Conservation (phyloP, 2,888 invertebrate species). For the Amblyteles armatorius region DNA sequence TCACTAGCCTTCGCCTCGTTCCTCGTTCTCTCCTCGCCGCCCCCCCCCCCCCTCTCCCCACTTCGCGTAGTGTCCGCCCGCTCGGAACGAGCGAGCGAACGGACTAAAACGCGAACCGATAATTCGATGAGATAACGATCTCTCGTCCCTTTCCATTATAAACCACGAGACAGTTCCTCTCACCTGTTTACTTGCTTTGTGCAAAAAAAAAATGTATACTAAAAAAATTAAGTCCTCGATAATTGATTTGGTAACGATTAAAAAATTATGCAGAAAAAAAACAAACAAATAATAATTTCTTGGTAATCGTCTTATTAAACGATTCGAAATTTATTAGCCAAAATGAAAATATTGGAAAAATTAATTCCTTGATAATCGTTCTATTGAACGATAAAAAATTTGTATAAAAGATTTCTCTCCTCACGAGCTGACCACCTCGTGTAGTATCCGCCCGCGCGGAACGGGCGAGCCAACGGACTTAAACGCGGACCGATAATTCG, state of each 20-base stretch:
- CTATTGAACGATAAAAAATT: no score
- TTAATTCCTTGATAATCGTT: no score
- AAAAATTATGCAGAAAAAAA: no score
- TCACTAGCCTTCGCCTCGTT: slow-evolving; percentile 73
- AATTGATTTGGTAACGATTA: no score
- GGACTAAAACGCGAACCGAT: slow-evolving; percentile 62
- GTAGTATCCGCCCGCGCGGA: slow-evolving; percentile 37
- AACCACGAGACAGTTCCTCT: neutral
- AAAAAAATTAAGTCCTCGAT: no score
- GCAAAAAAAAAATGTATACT: no score
- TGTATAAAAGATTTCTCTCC: no score
- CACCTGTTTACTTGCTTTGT: neutral
- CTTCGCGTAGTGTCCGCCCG: slow-evolving; percentile 40
- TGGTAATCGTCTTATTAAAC: no score
- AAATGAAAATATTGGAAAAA: no score
- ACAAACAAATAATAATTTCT: no score
- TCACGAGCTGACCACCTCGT: slow-evolving; percentile 20
- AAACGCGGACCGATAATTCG: slow-evolving; percentile 64
- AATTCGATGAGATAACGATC: slow-evolving; percentile 66
- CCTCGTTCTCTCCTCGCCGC: slow-evolving; percentile 50
- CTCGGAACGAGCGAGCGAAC: slow-evolving; percentile 46
- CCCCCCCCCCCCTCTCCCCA: slow-evolving; percentile 17
- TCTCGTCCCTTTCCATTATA: neutral
- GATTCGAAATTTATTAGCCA: no score
- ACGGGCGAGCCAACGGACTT: slow-evolving; percentile 37